A percentile compares a stretch with the other conserved stretches of the same genome.
Evolutionary conservation across 2,113 vertebrate genomes (phyloP).

Genomic region (Sisor rabdophorus): DNA sequence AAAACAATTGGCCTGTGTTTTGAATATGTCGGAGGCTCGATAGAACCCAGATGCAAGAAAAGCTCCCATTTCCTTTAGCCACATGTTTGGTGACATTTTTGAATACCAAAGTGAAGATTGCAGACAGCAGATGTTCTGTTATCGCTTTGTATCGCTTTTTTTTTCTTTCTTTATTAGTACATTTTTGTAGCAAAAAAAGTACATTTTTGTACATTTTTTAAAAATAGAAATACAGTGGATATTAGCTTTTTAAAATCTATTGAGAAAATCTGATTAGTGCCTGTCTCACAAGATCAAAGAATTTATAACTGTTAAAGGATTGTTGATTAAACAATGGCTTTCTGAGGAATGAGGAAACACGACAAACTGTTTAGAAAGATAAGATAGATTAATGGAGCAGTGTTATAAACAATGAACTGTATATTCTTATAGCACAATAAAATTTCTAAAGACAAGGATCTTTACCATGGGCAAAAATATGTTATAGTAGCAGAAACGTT

Average conservation of each 20-base stretch:
- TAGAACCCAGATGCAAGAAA: conserved; percentile 44
- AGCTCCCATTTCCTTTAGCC: conserved; percentile 42
- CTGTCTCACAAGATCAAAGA: neutral
- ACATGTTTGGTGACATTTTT: conserved; percentile 11
- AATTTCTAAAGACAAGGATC: neutral
- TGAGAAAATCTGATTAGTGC: neutral
- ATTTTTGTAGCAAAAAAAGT: too few species aligned
- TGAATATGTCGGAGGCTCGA: conserved; percentile 28
- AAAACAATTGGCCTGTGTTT: conserved; percentile 32
- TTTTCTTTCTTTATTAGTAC: too few species aligned
- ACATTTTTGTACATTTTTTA: neutral
- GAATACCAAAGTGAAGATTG: neutral
- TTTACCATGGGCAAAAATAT: neutral
- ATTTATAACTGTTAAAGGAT: conserved; percentile 8
- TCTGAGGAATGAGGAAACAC: conserved; percentile 22
- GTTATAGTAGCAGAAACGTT: neutral
- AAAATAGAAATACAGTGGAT: too few species aligned
- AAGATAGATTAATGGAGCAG: conserved; percentile 18
- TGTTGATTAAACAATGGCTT: conserved; percentile 18
- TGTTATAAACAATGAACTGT: conserved; percentile 13
- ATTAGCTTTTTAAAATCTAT: too few species aligned
- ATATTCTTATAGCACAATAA: conserved; percentile 35
- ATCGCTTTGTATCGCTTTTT: too few species aligned
- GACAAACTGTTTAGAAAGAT: conserved; percentile 24
- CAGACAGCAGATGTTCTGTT: conserved; percentile 15